phyloP scores from a whole-genome alignment of 92 coral and sea anemone genomes.

The Isaurus tuberculatus region DNA sequence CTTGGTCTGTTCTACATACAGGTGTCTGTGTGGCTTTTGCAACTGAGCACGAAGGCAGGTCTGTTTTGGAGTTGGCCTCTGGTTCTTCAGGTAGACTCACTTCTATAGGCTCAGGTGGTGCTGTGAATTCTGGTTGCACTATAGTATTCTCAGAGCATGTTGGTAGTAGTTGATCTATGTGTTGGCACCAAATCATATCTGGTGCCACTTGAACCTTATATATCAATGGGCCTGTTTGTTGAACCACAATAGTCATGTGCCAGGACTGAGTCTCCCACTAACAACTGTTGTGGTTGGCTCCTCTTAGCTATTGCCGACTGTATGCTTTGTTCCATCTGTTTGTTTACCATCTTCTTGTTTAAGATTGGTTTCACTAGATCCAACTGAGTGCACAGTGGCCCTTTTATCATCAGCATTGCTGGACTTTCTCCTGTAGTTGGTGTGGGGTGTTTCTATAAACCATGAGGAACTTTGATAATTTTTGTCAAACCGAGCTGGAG shows the following conservation, averaged over 20 bases:
- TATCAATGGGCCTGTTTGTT: slow-evolving; percentile 19
- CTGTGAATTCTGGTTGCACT: not conserved
- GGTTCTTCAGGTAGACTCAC: not conserved
- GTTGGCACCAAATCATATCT: slow-evolving; percentile 8
- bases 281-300: not conserved
- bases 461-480: too few relatives aligned
- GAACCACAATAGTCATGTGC: slow-evolving; percentile 6
- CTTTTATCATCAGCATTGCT: not conserved
- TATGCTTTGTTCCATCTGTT: not conserved
- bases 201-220: slow-evolving; percentile 32
- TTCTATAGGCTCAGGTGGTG: not conserved
- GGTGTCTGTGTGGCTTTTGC: slow-evolving; percentile 18
- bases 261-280: not conserved
- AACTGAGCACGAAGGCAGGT: slow-evolving; percentile 26
- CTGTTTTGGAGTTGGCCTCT: slow-evolving; percentile 2
- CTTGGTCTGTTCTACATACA: slow-evolving; percentile 24
- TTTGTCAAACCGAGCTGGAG: not conserved
- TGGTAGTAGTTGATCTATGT: slow-evolving; percentile 17
- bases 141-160: not conserved
- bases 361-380: not conserved
- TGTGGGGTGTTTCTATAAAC: slow-evolving; percentile 40
- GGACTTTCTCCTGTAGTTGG: slow-evolving; percentile 19
- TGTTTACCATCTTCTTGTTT: slow-evolving; percentile 6
- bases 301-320: not conserved
- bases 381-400: not conserved